Percentiles rank a stretch among this genome's conserved stretches.
These are phyloP conservation scores for Pseudorectes ferrugineus DNA, from an alignment of 2,113 vertebrate genomes.

Conservation along the genomic window DNA sequence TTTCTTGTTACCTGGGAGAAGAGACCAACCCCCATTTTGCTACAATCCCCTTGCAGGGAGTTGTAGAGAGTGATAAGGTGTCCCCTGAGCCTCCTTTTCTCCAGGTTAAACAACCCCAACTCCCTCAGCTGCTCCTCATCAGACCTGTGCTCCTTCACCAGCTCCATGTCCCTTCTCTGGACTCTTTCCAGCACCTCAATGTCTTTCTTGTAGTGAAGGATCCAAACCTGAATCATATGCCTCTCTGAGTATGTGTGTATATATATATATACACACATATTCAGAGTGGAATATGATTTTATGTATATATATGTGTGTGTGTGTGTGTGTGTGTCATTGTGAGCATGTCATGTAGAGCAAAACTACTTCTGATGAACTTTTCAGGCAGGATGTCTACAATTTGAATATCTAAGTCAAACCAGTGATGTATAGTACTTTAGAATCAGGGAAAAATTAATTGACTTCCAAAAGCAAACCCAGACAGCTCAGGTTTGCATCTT, in stretches of 20 bases:
- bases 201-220: background rate
- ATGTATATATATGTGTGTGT: background rate
- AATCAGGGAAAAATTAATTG: background rate
- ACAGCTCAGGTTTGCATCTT: background rate
- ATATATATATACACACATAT: no score
- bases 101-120: background rate
- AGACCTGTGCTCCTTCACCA: background rate
- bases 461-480: background rate
- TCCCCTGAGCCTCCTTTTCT: background rate
- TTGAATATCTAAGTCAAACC: background rate
- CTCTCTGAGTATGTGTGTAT: background rate
- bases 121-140: background rate
- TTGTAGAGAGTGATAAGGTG: background rate
- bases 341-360: background rate
- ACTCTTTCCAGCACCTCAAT: background rate
- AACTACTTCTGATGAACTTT: background rate
- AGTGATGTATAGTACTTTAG: background rate
- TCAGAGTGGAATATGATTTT: background rate
- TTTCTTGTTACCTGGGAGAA: background rate
- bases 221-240: background rate
- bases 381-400: background rate
- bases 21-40: background rate
- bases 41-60: background rate
- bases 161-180: fast-evolving
- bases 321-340: background rate